Conservation (phyloP, 1,140 invertebrate species). For the Wasmannia auropunctata region DNA sequence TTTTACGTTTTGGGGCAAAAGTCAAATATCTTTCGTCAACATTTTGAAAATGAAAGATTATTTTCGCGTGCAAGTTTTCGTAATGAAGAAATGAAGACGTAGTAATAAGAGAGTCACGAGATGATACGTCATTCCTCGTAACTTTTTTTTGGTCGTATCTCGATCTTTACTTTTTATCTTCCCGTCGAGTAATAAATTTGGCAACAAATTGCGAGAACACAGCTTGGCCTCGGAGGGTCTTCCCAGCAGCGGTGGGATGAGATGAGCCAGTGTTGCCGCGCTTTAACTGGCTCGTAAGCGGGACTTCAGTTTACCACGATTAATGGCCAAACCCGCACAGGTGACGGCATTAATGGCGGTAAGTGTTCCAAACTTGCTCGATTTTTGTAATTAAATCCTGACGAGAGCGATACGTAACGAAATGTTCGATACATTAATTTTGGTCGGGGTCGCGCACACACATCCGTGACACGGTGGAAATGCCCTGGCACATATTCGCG, state of each 20-base stretch:
- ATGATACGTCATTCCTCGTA: conserved; percentile 70
- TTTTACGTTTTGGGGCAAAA: neutral
- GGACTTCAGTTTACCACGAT: conserved; percentile 64
- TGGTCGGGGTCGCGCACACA: neutral
- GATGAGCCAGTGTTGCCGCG: conserved; percentile 55
- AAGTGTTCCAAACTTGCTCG: conserved; percentile 67
- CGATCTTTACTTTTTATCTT: conserved; percentile 70
- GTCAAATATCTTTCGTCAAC: neutral
- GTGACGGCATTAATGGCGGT: conserved; percentile 72
- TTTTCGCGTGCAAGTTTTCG: neutral
- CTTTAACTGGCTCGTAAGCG: conserved; percentile 67
- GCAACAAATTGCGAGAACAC: conserved; percentile 75
- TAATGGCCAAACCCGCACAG: conserved; percentile 69
- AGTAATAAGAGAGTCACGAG: conserved; percentile 56
- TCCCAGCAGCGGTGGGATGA: conserved; percentile 53
- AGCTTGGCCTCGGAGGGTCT: conserved; percentile 67
- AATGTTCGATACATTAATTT: conserved; percentile 53
- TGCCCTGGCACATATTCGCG: conserved; percentile 6
- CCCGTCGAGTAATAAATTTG: conserved; percentile 72
- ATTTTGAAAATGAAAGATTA: conserved; percentile 17
- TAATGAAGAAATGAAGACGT: conserved; percentile 64
- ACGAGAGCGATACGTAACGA: conserved; percentile 9
- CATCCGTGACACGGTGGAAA: conserved; percentile 10
- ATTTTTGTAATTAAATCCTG: conserved; percentile 64
- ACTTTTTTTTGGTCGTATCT: conserved; percentile 57